Evolutionary conservation across 2,113 vertebrate genomes (phyloP).

Genomic region (Desmodus rotundus): DNA sequence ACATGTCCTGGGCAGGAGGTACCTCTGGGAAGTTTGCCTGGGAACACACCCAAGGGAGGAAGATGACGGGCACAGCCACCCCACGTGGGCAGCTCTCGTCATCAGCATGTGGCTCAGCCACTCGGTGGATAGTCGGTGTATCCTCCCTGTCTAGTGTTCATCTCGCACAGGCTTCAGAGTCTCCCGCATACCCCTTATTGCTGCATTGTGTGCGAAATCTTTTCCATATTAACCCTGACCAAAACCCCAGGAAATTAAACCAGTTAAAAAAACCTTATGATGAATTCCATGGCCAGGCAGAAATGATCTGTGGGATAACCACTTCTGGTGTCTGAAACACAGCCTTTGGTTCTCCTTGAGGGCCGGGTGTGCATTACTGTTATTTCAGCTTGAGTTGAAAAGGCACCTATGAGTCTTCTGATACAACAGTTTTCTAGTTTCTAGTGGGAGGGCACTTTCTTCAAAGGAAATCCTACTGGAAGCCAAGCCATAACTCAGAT

Average conservation of each 20-base stretch:
- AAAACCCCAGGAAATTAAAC: not conserved
- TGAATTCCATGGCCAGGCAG: not conserved
- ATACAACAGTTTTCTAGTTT: not conserved
- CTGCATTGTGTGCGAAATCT: not conserved
- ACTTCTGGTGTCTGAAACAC: not conserved
- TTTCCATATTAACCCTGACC: not conserved
- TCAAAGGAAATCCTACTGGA: not conserved
- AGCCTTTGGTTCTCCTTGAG: not conserved
- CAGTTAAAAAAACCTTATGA: not conserved
- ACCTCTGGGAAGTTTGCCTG: not conserved
- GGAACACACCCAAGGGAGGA: not conserved
- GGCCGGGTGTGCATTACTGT: fast-evolving
- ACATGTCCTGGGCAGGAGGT: not conserved
- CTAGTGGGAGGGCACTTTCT: not conserved
- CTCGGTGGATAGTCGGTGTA: fast-evolving
- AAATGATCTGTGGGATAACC: not conserved
- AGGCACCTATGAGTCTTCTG: not conserved
- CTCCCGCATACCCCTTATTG: fast-evolving
- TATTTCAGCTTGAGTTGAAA: not conserved
- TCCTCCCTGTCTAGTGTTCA: not conserved
- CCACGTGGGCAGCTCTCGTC: not conserved
- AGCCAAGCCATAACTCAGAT: not conserved
- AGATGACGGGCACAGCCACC: not conserved
- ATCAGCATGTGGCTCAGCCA: fast-evolving
- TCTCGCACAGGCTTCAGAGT: no score